Percentiles rank a stretch among this genome's conserved stretches.
phyloP scores from a whole-genome alignment of 1,140 invertebrate species.

The Drosophila orena region DNA sequence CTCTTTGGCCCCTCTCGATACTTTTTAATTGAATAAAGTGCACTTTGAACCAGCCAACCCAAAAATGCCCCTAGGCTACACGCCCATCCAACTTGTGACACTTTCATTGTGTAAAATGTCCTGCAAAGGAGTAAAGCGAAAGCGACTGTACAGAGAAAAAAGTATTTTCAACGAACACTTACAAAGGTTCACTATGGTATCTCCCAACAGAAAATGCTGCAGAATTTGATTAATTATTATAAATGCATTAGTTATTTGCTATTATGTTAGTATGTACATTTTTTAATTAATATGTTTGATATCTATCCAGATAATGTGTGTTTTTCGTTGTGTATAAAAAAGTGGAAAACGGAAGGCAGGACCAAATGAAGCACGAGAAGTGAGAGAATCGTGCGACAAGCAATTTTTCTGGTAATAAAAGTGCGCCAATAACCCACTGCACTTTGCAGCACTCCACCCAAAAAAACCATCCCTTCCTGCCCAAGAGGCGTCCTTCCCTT shows the following conservation, averaged over 20 bases:
- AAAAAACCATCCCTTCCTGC: no score
- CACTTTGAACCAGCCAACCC: slow-evolving; percentile 57
- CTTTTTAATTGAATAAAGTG: slow-evolving; percentile 81
- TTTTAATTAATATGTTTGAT: no score
- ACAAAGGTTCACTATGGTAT: no score
- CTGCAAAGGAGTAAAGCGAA: slow-evolving; percentile 26
- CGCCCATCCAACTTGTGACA: slow-evolving; percentile 69
- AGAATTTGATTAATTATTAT: background rate
- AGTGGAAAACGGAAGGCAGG: background rate
- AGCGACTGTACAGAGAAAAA: background rate
- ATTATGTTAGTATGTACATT: no score
- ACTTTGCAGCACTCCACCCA: slow-evolving; percentile 53
- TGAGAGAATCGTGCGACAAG: slow-evolving; percentile 47
- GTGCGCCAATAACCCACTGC: slow-evolving; percentile 79
- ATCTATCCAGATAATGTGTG: no score
- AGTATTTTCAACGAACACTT: no score
- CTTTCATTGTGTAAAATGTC: slow-evolving; percentile 71
- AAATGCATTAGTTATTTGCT: background rate
- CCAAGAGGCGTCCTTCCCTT: background rate
- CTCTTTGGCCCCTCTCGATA: slow-evolving; percentile 30
- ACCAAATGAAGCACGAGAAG: slow-evolving; percentile 34
- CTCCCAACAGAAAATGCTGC: background rate
- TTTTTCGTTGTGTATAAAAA: slow-evolving; percentile 3
- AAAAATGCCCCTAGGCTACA: slow-evolving; percentile 12
- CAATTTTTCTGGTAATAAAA: slow-evolving; percentile 64